phyloP scores from a whole-genome alignment of 2,113 vertebrate genomes.

The Formicarius rufipectus region DNA sequence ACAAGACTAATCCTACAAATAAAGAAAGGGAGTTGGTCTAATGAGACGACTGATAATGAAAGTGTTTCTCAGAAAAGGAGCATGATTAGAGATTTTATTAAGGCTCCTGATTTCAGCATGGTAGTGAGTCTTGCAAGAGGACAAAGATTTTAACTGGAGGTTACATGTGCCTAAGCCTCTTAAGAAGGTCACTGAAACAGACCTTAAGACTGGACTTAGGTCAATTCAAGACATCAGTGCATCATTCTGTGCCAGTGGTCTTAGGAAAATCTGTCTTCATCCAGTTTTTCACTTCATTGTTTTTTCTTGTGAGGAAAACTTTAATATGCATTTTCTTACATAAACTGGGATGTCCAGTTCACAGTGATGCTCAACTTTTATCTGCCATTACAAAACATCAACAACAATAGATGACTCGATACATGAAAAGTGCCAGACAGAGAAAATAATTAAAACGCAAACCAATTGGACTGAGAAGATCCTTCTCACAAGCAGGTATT shows the following conservation, averaged over 20 bases:
- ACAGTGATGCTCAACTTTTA: neutral
- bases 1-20: neutral
- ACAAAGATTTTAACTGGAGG: neutral
- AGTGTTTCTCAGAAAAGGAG: neutral
- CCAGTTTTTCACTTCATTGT: neutral
- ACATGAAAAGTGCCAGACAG: slow-evolving; percentile 40
- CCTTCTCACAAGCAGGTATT: neutral
- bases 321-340: neutral
- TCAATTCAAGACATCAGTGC: neutral
- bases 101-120: neutral
- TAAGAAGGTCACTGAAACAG: neutral
- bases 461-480: slow-evolving; percentile 22
- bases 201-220: neutral
- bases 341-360: neutral
- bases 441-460: slow-evolving; percentile 58
- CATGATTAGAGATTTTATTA: neutral
- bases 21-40: neutral
- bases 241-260: neutral
- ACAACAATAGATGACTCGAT: neutral
- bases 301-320: neutral
- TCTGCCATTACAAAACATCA: neutral
- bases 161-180: neutral
- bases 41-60: neutral
- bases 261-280: neutral
- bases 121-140: neutral